Evolutionary conservation across 2,113 vertebrate species (phyloP), one percentile per base, ranked within the genome.

Genomic region (Bostrychus sinensis): DNA sequence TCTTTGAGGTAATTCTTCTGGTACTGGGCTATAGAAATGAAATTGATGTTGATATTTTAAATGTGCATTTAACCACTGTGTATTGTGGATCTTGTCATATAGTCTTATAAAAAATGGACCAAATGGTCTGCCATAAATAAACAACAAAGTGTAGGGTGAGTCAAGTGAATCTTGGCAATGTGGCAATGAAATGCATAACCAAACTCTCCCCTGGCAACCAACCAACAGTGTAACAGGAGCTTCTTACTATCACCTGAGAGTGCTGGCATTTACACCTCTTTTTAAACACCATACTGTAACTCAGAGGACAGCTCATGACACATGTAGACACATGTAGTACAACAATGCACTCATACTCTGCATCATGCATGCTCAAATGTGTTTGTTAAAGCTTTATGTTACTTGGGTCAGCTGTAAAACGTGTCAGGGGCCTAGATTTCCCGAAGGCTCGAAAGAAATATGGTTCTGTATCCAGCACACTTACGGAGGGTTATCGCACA

Each of bases 401-500:
- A 26, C 54, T 1, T 17, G 50, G 4, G 1, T 13, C 14, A 39
- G 30, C 30, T 32, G 30, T 32, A 32, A 39, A 12, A 13, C 6
- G 10, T 6, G 11, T 3, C 13, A 9, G 37, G 3, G 14, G 37
- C 3, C 14, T 13, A 39, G 3, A 39, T 39, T 2, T 39, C 3
- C 37, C 37, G 13, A 16, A 39, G 11, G 14, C 4, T 3, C 4
- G 37, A 32, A 12, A n/a, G 14, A 8, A 39, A 39, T 39, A 3
- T 41, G 26, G 3, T 3, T 19, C n/a, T 16, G 28, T 64, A n/a
- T 39, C 13, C 38, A 64, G 28, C 42, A 71, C 39, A 42, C 97
- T 96, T 90, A 99, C 97, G 97, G 97, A 0, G 97, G 95, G 36
- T 98, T 99, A 78, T 98, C 95, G 12, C 91, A 91, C 72, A 97